Conservation (phyloP, 2,113 vertebrate genomes). For the Heterotis niloticus region DNA sequence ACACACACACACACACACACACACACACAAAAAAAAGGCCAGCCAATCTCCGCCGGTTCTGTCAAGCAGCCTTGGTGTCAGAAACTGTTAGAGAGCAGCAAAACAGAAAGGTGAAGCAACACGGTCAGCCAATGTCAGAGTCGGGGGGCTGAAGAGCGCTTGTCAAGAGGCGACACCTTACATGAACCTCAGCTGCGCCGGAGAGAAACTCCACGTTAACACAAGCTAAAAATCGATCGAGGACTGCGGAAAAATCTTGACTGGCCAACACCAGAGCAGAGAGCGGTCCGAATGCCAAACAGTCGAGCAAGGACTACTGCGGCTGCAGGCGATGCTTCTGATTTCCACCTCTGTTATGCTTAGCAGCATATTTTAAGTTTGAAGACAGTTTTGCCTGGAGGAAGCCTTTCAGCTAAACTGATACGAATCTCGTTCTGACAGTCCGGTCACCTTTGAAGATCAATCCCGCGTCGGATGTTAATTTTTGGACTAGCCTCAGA, state of each 20-base stretch:
- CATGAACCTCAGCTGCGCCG: too few relatives aligned
- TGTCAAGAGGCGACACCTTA: too few relatives aligned
- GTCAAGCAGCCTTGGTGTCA: too few relatives aligned
- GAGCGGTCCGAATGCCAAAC: neutral
- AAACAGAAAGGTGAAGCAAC: neutral
- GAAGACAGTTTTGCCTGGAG: conserved; percentile 16
- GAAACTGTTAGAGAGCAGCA: neutral
- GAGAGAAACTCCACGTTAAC: neutral
- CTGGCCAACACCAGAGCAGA: neutral
- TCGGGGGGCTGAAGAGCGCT: neutral
- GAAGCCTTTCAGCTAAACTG: conserved; percentile 9
- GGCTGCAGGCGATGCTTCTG: neutral
- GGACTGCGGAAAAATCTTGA: neutral
- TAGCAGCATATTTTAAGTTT: conserved; percentile 10
- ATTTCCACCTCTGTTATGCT: neutral
- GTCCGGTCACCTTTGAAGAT: conserved; percentile 15
- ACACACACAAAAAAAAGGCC: too few relatives aligned
- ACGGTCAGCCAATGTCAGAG: neutral
- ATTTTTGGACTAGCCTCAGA: neutral
- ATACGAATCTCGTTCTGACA: conserved; percentile 14
- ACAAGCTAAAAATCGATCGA: neutral
- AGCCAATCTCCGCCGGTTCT: too few relatives aligned
- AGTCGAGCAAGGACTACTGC: neutral
- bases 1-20: neutral
- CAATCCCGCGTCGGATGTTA: conserved; percentile 13